A percentile compares a stretch with the other conserved stretches of the same genome.
Evolutionary conservation across 2,888 invertebrate species (phyloP).

Genomic region (Halictus quadricinctus): DNA sequence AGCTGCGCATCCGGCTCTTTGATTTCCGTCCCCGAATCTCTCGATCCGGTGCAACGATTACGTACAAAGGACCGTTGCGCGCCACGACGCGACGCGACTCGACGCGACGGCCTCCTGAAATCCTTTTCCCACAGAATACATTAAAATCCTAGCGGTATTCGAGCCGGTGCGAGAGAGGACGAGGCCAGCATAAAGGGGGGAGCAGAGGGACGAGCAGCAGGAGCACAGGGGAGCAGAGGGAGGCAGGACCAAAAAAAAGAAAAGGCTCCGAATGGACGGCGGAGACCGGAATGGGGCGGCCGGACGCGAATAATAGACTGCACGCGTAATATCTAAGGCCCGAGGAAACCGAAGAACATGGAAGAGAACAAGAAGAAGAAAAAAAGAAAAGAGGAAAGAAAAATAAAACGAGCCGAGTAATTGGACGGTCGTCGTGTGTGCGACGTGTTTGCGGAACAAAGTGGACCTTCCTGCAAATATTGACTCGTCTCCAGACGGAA

Average conservation of each 20-base stretch:
- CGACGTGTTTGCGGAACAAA: slow-evolving; percentile 12
- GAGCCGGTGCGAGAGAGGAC: slow-evolving; percentile 32
- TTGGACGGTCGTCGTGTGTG: slow-evolving; percentile 13
- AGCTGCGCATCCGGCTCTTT: neutral
- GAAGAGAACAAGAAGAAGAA: neutral
- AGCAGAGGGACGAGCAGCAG: neutral
- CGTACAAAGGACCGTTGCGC: neutral
- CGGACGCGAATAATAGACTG: slow-evolving; percentile 48
- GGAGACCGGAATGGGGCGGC: slow-evolving; percentile 54
- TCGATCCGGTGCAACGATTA: neutral
- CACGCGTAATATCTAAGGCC: slow-evolving; percentile 41
- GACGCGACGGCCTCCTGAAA: slow-evolving; percentile 13
- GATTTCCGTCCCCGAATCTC: neutral
- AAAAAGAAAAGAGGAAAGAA: neutral
- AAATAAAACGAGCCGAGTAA: slow-evolving; percentile 17
- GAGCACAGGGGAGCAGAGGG: neutral
- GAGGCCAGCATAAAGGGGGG: slow-evolving; percentile 21
- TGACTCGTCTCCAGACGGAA: neutral
- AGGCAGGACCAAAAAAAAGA: slow-evolving; percentile 34
- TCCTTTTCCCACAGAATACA: slow-evolving; percentile 47
- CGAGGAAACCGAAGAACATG: slow-evolving; percentile 32
- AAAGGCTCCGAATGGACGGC: slow-evolving; percentile 52
- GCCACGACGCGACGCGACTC: neutral
- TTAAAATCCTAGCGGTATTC: slow-evolving; percentile 45
- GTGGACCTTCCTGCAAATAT: slow-evolving; percentile 18